phyloP scores from a whole-genome alignment of 92 coral and sea anemone species.

The Porites cylindrica region DNA sequence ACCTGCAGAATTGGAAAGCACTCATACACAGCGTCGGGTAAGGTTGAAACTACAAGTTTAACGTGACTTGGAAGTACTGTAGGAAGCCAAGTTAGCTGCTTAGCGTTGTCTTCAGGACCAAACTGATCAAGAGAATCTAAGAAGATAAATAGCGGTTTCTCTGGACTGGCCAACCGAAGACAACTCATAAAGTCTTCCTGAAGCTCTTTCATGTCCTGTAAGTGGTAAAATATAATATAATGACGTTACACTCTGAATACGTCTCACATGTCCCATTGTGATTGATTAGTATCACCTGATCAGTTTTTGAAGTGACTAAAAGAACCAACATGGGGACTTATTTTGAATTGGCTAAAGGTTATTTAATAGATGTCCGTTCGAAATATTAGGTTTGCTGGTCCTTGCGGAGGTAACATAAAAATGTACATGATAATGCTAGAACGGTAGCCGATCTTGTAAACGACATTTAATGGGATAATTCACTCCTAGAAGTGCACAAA shows the following conservation, averaged over 20 bases:
- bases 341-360: too few species aligned
- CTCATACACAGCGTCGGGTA: slow-evolving; percentile 60
- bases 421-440: too few species aligned
- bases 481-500: too few species aligned
- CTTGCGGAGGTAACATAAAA: too few species aligned
- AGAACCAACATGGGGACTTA: too few species aligned
- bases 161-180: slow-evolving; percentile 57
- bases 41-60: slow-evolving; percentile 68
- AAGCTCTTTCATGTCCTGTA: slow-evolving; percentile 76
- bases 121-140: slow-evolving; percentile 80
- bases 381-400: too few species aligned
- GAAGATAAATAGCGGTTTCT: slow-evolving; percentile 69
- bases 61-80: slow-evolving; percentile 66
- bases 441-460: too few species aligned
- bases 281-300: background rate
- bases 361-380: too few species aligned
- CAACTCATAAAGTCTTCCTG: slow-evolving; percentile 68
- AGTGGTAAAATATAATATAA: background rate
- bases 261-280: too few species aligned
- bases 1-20: slow-evolving; percentile 81
- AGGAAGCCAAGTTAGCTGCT: slow-evolving; percentile 78
- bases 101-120: slow-evolving; percentile 74
- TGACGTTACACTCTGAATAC: too few species aligned
- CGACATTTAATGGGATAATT: too few species aligned
- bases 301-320: too few species aligned